Evolutionary conservation across 2,888 invertebrate species (phyloP).

Genomic region (Leptopilina syphax): DNA sequence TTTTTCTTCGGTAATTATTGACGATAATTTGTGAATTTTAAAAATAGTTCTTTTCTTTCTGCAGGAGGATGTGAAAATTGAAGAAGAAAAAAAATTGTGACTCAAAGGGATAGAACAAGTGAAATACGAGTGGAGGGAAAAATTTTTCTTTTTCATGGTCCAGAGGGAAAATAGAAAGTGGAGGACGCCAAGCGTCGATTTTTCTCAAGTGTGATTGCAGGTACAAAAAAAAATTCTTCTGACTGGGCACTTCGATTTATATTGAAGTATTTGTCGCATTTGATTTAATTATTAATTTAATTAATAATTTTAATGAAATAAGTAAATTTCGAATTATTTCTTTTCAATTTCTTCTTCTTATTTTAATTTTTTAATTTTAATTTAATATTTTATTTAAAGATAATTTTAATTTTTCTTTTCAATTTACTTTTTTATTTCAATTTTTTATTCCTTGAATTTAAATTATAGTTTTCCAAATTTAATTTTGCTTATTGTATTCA

Average conservation of each 20-base stretch:
- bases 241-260: constrained; percentile 21
- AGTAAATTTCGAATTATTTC: too few relatives aligned
- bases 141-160: constrained; percentile 8
- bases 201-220: constrained; percentile 17
- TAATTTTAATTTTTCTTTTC: too few relatives aligned
- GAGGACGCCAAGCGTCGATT: constrained; percentile 32
- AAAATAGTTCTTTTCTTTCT: not conserved
- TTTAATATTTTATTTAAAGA: not conserved
- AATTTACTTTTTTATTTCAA: too few relatives aligned
- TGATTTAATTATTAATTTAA: not conserved
- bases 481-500: too few relatives aligned
- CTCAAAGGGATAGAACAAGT: too few relatives aligned
- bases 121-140: not conserved
- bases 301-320: too few relatives aligned
- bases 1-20: not conserved
- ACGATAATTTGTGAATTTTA: too few relatives aligned
- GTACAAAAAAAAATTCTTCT: constrained; percentile 14
- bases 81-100: too few relatives aligned
- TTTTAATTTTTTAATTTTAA: too few relatives aligned
- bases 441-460: too few relatives aligned
- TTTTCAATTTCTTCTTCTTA: too few relatives aligned
- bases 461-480: too few relatives aligned
- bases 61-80: not conserved
- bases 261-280: constrained; percentile 8
- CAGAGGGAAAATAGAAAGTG: constrained; percentile 33